These are phyloP conservation scores for Spodoptera exigua DNA, from an alignment of 2,888 invertebrate genomes.

Conservation along the genomic window DNA sequence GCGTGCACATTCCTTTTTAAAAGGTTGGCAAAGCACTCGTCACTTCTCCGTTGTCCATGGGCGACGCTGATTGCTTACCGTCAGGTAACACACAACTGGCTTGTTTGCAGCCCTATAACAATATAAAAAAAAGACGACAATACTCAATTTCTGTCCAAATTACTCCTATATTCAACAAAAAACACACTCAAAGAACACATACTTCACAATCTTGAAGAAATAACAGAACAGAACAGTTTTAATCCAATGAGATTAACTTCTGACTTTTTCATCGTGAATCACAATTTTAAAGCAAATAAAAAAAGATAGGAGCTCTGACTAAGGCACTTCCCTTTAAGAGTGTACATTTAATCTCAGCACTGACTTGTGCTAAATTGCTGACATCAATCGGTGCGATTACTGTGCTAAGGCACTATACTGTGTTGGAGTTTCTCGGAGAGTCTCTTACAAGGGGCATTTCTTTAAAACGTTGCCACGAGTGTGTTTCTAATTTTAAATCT, in stretches of 20 bases:
- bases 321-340: constrained; percentile 69
- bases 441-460: constrained; percentile 13
- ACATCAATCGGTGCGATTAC: constrained; percentile 80
- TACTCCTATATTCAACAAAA: too few relatives aligned
- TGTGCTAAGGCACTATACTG: constrained; percentile 57
- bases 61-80: too few relatives aligned
- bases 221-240: constrained; percentile 32
- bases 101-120: too few relatives aligned
- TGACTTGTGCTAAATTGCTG: constrained; percentile 75
- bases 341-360: constrained; percentile 78
- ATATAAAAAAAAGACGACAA: too few relatives aligned
- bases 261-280: constrained; percentile 66
- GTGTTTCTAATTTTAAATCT: too few relatives aligned
- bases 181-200: not conserved
- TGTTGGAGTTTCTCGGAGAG: constrained; percentile 38
- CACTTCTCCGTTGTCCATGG: too few relatives aligned
- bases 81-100: too few relatives aligned
- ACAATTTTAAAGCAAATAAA: constrained; percentile 62
- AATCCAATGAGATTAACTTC: constrained; percentile 61
- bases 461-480: constrained; percentile 2
- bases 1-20: too few relatives aligned
- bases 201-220: not conserved
- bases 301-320: constrained; percentile 56
- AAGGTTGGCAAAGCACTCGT: too few relatives aligned
- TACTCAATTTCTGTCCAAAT: too few relatives aligned